Evolutionary conservation across 2,797 vertebrate species (phyloP), one percentile per base, ranked within the genome.

Genomic region (Megaceryle alcyon): DNA sequence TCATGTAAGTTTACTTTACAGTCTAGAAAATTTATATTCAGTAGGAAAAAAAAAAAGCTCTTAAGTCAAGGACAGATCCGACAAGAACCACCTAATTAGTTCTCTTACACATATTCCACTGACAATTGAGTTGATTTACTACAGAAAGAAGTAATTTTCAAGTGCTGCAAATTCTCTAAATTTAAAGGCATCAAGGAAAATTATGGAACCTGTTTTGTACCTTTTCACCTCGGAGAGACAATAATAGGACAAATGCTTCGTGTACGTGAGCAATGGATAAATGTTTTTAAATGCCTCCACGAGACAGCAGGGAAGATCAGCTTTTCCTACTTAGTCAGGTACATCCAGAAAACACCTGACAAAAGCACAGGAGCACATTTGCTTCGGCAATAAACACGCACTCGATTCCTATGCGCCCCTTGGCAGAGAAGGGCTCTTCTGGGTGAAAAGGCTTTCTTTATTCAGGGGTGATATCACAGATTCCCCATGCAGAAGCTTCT

Each of bases 231-330:
- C 29, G 33, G 29, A 86, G 49, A 8, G 66, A 76, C 8, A 51
- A 7, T 15, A 84, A 63, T 5, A 51, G 69, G 44, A 59, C 9
- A 78, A 90, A 73, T 2, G 16, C 18, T 77, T 80, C 28, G 17
- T 3, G 23, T 29, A 54, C 0, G 0, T 31, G 33, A 76, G 20
- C 53, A 86, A 88, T 0, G 1, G n/a, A 68, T 1, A 59, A 72
- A 29, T 13, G 46, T 46, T 59, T 88, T 69, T 49, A 77, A 66
- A 48, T 17, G 8, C 15, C 15, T 66, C 64, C 44, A 17, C 1
- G 6, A 88, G 7, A 82, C 10, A 71, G 54, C 1, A 64, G 17
- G n/a, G 33, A 92, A 85, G 28, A 82, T 6, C 31, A 54, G 48
- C 23, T 86, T 63, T 69, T 78, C 61, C 59, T 56, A 29, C 21